These are phyloP conservation scores for Coenonympha arcania DNA, from an alignment of 2,888 invertebrate genomes.

Conservation along the genomic window DNA sequence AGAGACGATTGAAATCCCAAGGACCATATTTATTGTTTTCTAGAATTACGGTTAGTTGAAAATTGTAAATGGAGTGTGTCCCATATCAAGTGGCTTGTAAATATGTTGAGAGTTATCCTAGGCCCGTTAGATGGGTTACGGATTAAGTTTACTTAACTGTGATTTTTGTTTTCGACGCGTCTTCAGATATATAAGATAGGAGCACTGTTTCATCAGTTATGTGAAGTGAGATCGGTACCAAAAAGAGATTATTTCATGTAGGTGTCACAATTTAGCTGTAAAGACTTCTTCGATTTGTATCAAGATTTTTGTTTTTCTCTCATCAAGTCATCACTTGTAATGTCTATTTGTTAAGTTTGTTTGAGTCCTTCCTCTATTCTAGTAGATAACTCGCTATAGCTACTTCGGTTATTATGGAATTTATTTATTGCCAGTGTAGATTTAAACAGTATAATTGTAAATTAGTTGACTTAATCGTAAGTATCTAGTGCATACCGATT, in stretches of 20 bases:
- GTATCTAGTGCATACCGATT: slow-evolving; percentile 49
- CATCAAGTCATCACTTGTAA: slow-evolving; percentile 13
- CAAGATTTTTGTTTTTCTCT: slow-evolving; percentile 41
- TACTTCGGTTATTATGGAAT: slow-evolving; percentile 44
- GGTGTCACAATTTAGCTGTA: slow-evolving; percentile 53
- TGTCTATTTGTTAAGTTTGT: slow-evolving; percentile 60
- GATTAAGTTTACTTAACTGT: slow-evolving; percentile 58
- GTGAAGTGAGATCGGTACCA: slow-evolving; percentile 72
- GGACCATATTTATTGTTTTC: slow-evolving; percentile 62
- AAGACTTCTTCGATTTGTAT: slow-evolving; percentile 33
- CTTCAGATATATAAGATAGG: slow-evolving; percentile 53
- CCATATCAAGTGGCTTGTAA: slow-evolving; percentile 65
- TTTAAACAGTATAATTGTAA: slow-evolving; percentile 45
- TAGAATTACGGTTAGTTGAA: slow-evolving; percentile 48
- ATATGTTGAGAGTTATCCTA: slow-evolving; percentile 46
- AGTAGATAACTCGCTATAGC: slow-evolving; percentile 34
- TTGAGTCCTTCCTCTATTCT: slow-evolving; percentile 38
- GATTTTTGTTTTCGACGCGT: slow-evolving; percentile 63
- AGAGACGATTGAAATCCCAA: slow-evolving; percentile 47
- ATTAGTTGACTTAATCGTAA: slow-evolving; percentile 56
- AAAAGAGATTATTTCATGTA: slow-evolving; percentile 68
- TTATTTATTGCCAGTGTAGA: slow-evolving; percentile 63
- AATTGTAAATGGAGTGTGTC: slow-evolving; percentile 45
- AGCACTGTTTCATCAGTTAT: slow-evolving; percentile 49
- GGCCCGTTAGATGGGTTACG: slow-evolving; percentile 38